A percentile compares a stretch with the other conserved stretches of the same genome.
Evolutionary conservation across 2,797 vertebrate genomes (phyloP).

Genomic region (Thamnophis elegans): DNA sequence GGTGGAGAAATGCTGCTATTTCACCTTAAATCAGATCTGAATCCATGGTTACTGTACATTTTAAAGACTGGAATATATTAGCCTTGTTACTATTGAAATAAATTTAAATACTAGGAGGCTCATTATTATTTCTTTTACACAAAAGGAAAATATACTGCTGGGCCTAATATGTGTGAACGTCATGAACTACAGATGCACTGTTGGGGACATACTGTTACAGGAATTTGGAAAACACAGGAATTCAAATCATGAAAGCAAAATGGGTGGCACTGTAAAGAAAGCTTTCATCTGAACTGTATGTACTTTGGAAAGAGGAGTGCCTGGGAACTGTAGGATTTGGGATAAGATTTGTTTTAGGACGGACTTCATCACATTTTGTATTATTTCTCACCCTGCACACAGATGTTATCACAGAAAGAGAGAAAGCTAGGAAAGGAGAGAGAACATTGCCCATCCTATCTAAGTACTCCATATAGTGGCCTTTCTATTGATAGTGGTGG

Average conservation of each 20-base stretch:
- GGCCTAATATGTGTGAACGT: background rate
- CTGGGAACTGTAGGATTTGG: background rate
- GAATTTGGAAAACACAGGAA: background rate
- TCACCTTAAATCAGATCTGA: constrained; percentile 27
- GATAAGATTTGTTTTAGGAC: background rate
- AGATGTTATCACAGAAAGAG: background rate
- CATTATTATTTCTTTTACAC: constrained; percentile 3
- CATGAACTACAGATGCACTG: background rate
- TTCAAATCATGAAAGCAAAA: background rate
- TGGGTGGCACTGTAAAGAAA: background rate
- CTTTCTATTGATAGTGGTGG: background rate
- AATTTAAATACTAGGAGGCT: constrained; percentile 34
- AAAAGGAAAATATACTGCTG: constrained; percentile 20
- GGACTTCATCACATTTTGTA: background rate
- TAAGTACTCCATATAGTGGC: background rate
- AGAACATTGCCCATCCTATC: background rate
- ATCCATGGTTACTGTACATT: constrained; percentile 27
- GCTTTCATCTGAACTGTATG: background rate
- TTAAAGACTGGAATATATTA: constrained; percentile 10
- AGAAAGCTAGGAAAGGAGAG: background rate
- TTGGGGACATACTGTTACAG: background rate
- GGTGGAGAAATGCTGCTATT: background rate
- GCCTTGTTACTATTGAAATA: constrained; percentile 24
- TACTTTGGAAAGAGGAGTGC: background rate
- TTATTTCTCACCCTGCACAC: background rate